Base-by-base conservation (phyloP, 2,113 vertebrate species). In the Psettodes erumei region DNA sequence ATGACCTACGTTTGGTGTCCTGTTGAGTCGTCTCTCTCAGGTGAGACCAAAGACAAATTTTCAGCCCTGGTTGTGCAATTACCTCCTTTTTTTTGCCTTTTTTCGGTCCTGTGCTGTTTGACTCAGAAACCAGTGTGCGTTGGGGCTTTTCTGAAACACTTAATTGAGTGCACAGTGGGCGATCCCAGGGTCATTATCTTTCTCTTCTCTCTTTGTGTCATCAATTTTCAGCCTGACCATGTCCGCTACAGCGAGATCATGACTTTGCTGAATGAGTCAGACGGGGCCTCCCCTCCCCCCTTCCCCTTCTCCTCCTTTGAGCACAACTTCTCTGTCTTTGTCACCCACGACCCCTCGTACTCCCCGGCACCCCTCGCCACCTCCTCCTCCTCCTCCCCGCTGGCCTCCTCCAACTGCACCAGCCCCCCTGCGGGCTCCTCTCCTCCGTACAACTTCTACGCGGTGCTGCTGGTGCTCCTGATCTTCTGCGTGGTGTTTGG, bases 401-500 rank as follows among this genome's bases (percentile, higher is more conserved):
- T 80, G 47, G 64, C 84, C 0, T 54, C 83, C n/a, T 65, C 90
- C 18, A 92, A 92, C 85, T 93, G 93, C 86, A 91, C 88, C 16
- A 56, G 42, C 47, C 5, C 83, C 2, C 45, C 68, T 0, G 28
- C 82, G 0, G 63, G 84, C 40, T 61, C 90, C 38, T 90, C 92
- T 19, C 92, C 92, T 0, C 88, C 89, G 2, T 93, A 93, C 83
- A 94, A 94, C 90, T 95, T 94, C 86, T 94, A 94, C 15, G 94
- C 94, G 0, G 91, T 93, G 75, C 74, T 94, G 75, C 76, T 94
- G 62, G 92, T 93, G 43, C 85, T 95, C 30, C 86, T 95, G 53
- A 95, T 95, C 86, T 95, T 94, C 87, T 93, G 92, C 66, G 94
- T 95, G 86, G 93, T 95, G 64, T 95, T 95, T 2, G 94, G 94